Conservation (phyloP, 1,140 invertebrate species). For the Manduca sexta region DNA sequence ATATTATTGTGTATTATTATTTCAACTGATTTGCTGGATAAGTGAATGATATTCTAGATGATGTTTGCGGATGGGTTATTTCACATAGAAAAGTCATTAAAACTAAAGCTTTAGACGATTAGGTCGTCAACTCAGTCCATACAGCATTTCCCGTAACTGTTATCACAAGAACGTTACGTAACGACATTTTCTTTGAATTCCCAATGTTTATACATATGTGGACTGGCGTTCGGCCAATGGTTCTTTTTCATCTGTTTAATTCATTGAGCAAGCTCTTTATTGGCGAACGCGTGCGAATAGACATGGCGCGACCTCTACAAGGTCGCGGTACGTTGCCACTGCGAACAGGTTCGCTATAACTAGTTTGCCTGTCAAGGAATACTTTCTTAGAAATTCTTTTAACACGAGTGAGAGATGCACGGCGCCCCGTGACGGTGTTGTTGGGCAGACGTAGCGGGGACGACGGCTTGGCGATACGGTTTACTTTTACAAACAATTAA, state of each 20-base stretch:
- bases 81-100: too few species aligned
- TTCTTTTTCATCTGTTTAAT: conserved; percentile 66
- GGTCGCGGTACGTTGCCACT: conserved; percentile 40
- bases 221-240: conserved; percentile 58
- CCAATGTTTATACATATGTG: conserved; percentile 60
- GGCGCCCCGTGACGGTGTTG: too few species aligned
- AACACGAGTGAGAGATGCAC: too few species aligned
- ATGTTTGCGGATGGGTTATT: too few species aligned
- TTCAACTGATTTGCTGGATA: too few species aligned
- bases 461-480: too few species aligned
- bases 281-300: conserved; percentile 48
- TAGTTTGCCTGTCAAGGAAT: conserved; percentile 20
- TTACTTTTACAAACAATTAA: too few species aligned
- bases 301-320: conserved; percentile 54
- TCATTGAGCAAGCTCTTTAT: conserved; percentile 64
- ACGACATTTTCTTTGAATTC: conserved; percentile 61
- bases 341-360: conserved; percentile 18
- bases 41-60: too few species aligned
- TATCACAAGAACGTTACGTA: conserved; percentile 43
- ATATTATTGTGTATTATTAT: too few species aligned
- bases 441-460: too few species aligned
- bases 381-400: conserved; percentile 15
- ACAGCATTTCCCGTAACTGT: conserved; percentile 19
- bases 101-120: too few species aligned
- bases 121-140: too few species aligned